These are phyloP conservation scores for Polypterus senegalus DNA, from an alignment of 2,113 vertebrate species.

Conservation along the genomic window DNA sequence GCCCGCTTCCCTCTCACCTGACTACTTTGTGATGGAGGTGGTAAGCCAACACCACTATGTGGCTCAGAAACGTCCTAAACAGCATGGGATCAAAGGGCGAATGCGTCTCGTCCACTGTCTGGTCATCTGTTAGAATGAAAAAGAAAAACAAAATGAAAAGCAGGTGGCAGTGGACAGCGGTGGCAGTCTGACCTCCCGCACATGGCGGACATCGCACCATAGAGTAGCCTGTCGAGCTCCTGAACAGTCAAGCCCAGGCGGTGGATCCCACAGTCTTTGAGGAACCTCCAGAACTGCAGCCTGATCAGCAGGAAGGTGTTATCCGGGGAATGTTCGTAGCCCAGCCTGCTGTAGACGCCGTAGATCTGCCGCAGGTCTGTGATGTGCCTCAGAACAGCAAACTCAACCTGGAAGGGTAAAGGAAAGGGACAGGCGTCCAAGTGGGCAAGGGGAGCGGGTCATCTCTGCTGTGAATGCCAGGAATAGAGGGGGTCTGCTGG, in stretches of 20 bases:
- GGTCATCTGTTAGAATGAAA: slow-evolving; percentile 31
- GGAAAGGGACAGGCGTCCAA: background rate
- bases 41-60: slow-evolving; percentile 59
- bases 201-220: slow-evolving; percentile 36
- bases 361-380: slow-evolving; percentile 59
- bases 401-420: slow-evolving; percentile 51
- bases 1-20: slow-evolving; percentile 45
- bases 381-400: slow-evolving; percentile 51
- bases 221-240: slow-evolving; percentile 53
- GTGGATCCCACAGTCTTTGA: slow-evolving; percentile 75
- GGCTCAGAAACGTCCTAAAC: slow-evolving; percentile 57
- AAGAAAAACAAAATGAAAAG: background rate
- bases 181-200: background rate
- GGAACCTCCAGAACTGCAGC: slow-evolving; percentile 76
- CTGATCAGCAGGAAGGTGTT: slow-evolving; percentile 57
- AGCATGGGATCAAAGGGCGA: slow-evolving; percentile 54
- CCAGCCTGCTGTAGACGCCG: slow-evolving; percentile 70
- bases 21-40: slow-evolving; percentile 51
- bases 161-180: background rate
- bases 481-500: background rate
- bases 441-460: background rate
- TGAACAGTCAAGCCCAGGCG: slow-evolving; percentile 48
- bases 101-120: slow-evolving; percentile 37
- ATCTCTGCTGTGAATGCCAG: background rate
- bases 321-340: slow-evolving; percentile 39